Evolutionary conservation across 2,888 invertebrate genomes (phyloP).

Genomic region (Norana najaformis): DNA sequence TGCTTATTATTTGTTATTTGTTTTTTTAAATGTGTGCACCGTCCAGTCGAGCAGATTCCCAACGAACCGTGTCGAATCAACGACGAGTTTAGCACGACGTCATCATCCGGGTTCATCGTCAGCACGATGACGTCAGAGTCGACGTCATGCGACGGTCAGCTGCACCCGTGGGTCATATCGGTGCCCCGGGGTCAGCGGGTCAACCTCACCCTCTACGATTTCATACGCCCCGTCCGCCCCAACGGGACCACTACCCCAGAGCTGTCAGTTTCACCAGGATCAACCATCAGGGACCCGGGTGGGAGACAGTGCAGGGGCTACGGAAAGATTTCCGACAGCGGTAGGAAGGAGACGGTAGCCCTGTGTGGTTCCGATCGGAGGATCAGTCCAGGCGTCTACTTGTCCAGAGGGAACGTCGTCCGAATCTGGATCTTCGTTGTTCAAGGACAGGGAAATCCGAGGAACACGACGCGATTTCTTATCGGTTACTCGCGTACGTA

Average conservation of each 20-base stretch:
- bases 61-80: background rate
- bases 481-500: background rate
- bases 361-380: constrained; percentile 21
- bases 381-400: constrained; percentile 18
- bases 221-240: background rate
- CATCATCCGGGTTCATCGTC: constrained; percentile 24
- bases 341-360: background rate
- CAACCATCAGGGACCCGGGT: background rate
- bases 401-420: constrained; percentile 14
- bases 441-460: background rate
- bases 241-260: background rate
- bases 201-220: constrained; percentile 20
- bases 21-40: background rate
- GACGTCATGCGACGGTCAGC: constrained; percentile 15
- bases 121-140: constrained; percentile 24
- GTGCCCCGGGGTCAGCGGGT: constrained; percentile 20
- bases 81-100: constrained; percentile 10
- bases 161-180: constrained; percentile 16
- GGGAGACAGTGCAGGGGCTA: constrained; percentile 19
- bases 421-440: background rate
- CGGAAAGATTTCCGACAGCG: background rate
- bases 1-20: background rate
- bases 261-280: background rate
- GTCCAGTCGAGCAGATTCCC: background rate
- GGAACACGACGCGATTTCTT: background rate